Percentiles rank a stretch among this genome's conserved stretches.
phyloP scores from a whole-genome alignment of 1,140 invertebrate species.

The Zaprionus vittiger region DNA sequence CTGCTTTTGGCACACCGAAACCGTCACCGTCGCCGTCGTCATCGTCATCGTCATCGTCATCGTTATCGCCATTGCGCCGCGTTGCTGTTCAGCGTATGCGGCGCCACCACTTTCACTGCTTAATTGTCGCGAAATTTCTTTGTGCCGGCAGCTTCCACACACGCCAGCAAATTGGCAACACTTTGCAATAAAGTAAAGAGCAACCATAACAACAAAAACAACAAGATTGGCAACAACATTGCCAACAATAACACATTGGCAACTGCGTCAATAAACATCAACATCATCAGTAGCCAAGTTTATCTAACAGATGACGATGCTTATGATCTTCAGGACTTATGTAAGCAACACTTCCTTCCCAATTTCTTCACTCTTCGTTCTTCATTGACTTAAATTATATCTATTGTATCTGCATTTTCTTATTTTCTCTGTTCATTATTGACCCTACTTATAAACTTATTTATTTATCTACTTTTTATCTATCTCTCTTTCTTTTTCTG shows the following conservation, averaged over 20 bases:
- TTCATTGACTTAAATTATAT: neutral
- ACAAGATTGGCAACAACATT: neutral
- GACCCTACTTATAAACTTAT: no score
- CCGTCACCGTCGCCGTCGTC: neutral
- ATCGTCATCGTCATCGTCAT: neutral
- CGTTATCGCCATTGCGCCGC: neutral
- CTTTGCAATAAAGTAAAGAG: conserved; percentile 8
- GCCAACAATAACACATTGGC: neutral
- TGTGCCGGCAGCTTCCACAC: conserved; percentile 38
- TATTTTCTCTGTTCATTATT: no score
- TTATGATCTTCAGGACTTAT: neutral
- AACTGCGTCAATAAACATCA: neutral
- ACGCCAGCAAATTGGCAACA: conserved; percentile 5
- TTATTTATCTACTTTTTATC: no score
- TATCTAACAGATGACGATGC: neutral
- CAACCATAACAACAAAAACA: conserved; percentile 1
- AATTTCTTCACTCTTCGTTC: neutral
- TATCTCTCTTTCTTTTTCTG: no score
- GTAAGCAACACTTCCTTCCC: neutral
- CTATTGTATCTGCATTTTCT: no score
- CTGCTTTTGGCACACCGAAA: conserved; percentile 42
- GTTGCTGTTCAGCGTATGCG: neutral
- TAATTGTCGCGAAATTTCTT: conserved; percentile 76
- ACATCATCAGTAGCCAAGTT: neutral
- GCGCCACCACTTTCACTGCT: conserved; percentile 67